Percentiles rank a stretch among this genome's conserved stretches.
phyloP scores from a whole-genome alignment of 1,140 invertebrate species.

The Caenorhabditis inopinata region DNA sequence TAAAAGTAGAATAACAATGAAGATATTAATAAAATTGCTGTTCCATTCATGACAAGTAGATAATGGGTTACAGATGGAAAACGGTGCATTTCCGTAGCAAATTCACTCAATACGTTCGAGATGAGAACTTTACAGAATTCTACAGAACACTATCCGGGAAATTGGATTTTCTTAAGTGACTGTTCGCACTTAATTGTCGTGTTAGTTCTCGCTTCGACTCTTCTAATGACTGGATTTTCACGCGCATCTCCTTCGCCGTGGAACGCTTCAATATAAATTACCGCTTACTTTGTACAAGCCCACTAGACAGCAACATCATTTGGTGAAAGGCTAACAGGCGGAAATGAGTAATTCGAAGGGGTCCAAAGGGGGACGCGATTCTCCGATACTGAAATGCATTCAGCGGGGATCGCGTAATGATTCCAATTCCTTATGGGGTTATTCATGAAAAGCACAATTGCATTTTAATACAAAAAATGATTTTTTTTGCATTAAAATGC shows the following conservation, averaged over 20 bases:
- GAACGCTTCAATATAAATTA: conserved; percentile 3
- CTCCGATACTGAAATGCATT: no score
- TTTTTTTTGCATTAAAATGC: no score
- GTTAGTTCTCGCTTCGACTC: conserved; percentile 19
- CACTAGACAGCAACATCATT: no score
- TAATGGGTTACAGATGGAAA: not conserved
- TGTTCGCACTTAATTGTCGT: not conserved
- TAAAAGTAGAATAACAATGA: not conserved
- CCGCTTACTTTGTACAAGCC: not conserved
- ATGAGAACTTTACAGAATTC: no score
- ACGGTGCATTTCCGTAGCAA: not conserved
- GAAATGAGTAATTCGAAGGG: no score
- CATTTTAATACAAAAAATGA: no score
- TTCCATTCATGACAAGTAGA: not conserved
- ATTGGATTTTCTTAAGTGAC: not conserved
- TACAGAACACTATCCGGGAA: no score
- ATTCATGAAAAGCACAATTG: no score
- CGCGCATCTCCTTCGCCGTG: not conserved
- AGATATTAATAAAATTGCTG: not conserved
- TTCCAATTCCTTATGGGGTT: no score
- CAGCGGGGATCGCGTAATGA: no score
- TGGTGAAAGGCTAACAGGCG: no score
- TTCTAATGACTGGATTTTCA: conserved; percentile 29
- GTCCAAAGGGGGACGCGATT: no score
- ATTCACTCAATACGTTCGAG: not conserved